These are phyloP conservation scores for Labroides dimidiatus DNA, from an alignment of 2,797 vertebrate species.

Conservation along the genomic window DNA sequence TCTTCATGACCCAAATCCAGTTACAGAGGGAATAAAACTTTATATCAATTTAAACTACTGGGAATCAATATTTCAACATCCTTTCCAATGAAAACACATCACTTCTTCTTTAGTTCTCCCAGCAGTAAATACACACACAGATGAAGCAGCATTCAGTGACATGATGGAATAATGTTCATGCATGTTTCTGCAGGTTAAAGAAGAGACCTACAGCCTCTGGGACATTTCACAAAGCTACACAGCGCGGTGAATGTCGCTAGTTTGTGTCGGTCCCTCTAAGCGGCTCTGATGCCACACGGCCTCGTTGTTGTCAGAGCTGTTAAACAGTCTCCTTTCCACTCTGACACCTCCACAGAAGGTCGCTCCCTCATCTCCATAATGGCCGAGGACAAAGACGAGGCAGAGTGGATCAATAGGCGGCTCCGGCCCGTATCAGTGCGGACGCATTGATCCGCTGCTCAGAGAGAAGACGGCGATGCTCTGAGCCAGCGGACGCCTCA, in stretches of 20 bases:
- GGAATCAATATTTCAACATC: too few species aligned
- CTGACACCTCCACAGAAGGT: conserved; percentile 74
- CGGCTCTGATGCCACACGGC: not conserved
- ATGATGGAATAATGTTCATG: too few species aligned
- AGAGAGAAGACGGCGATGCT: conserved; percentile 63
- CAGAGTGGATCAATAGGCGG: conserved; percentile 75
- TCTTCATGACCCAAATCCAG: not conserved
- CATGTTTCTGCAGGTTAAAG: too few species aligned
- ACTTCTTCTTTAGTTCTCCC: too few species aligned
- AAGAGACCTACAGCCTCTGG: too few species aligned
- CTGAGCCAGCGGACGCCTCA: conserved; percentile 34
- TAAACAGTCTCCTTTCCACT: conserved; percentile 58
- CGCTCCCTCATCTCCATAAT: conserved; percentile 78
- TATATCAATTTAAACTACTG: too few species aligned
- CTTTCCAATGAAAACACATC: too few species aligned
- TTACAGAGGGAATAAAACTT: too few species aligned
- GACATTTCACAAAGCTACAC: too few species aligned
- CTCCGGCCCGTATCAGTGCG: conserved; percentile 70
- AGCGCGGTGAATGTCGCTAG: too few species aligned
- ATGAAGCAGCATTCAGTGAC: too few species aligned
- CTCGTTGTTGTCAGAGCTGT: conserved; percentile 38
- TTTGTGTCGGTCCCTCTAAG: conserved; percentile 4
- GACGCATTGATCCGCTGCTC: conserved; percentile 72
- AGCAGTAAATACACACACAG: too few species aligned
- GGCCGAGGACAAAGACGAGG: conserved; percentile 74